These are phyloP conservation scores for Bos taurus DNA, from an alignment of 2,113 vertebrate species.

Conservation along the genomic window DNA sequence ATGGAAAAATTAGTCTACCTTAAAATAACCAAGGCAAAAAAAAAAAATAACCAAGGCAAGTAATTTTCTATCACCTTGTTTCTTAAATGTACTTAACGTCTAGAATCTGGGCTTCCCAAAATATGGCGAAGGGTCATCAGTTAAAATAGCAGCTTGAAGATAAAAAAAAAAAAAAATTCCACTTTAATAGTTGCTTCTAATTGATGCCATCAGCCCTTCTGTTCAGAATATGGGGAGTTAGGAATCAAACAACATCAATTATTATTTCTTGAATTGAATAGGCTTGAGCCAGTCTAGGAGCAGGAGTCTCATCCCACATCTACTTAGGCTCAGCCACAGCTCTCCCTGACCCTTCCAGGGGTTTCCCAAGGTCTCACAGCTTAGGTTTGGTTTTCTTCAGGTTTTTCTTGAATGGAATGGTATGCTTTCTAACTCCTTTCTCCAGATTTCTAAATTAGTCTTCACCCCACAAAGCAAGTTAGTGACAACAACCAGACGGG, in stretches of 20 bases:
- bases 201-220: not conserved
- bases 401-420: not conserved
- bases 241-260: not conserved
- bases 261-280: not conserved
- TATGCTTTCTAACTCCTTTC: not conserved
- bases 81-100: slow-evolving; percentile 51
- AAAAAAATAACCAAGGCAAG: slow-evolving; percentile 59
- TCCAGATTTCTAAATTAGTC: not conserved
- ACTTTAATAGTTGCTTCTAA: not conserved
- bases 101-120: slow-evolving; percentile 52
- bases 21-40: slow-evolving; percentile 60
- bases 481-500: not conserved
- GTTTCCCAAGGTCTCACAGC: not conserved
- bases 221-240: not conserved
- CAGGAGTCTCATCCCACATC: not conserved
- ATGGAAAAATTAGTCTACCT: slow-evolving; percentile 67
- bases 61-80: slow-evolving; percentile 71
- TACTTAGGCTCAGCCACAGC: not conserved
- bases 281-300: not conserved
- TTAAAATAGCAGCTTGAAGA: slow-evolving; percentile 54
- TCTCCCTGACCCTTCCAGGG: not conserved
- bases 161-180: not conserved
- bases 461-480: fast-evolving
- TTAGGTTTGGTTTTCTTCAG: not conserved
- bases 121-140: slow-evolving; percentile 33